A percentile compares a stretch with the other conserved stretches of the same genome.
These are phyloP conservation scores for Cepaea nemoralis DNA, from an alignment of 1,140 invertebrate species.

Conservation along the genomic window DNA sequence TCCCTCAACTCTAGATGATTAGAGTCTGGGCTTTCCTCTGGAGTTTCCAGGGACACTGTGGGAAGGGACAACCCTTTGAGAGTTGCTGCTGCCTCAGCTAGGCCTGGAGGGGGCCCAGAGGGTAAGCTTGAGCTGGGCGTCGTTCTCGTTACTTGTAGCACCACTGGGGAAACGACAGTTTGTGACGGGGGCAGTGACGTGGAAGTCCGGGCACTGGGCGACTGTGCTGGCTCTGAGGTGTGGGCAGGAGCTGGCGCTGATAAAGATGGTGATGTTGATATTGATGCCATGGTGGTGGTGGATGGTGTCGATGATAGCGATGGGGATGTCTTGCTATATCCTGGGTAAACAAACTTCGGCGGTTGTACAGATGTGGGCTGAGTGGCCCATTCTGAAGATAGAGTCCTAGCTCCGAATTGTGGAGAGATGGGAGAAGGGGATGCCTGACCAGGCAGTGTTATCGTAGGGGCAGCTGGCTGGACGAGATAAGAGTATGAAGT, in stretches of 20 bases:
- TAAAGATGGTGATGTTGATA: conserved; percentile 27
- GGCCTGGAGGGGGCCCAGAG: neutral
- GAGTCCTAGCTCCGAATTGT: conserved; percentile 36
- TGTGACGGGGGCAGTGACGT: conserved; percentile 25
- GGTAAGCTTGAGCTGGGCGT: neutral
- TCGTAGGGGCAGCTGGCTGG: conserved; percentile 30
- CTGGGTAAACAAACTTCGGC: conserved; percentile 67
- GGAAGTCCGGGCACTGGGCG: conserved; percentile 12
- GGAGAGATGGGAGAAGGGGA: conserved; percentile 41
- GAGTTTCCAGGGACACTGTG: conserved; percentile 15
- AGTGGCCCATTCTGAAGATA: conserved; percentile 63
- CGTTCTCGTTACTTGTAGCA: conserved; percentile 22
- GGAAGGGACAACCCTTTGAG: neutral
- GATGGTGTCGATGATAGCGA: conserved; percentile 45
- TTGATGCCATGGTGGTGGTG: conserved; percentile 34
- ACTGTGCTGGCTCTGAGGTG: neutral
- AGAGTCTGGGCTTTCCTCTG: conserved; percentile 37
- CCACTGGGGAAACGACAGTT: conserved; percentile 30
- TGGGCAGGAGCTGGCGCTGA: conserved; percentile 7
- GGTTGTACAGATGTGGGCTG: conserved; percentile 64
- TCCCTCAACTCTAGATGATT: conserved; percentile 43
- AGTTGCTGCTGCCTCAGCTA: neutral
- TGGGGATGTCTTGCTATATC: conserved; percentile 48
- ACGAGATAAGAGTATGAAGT: conserved; percentile 57
- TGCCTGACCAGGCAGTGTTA: neutral